A percentile compares a stretch with the other conserved stretches of the same genome.
phyloP scores from a whole-genome alignment of 2,888 invertebrate genomes.

The Heliconius hortense region DNA sequence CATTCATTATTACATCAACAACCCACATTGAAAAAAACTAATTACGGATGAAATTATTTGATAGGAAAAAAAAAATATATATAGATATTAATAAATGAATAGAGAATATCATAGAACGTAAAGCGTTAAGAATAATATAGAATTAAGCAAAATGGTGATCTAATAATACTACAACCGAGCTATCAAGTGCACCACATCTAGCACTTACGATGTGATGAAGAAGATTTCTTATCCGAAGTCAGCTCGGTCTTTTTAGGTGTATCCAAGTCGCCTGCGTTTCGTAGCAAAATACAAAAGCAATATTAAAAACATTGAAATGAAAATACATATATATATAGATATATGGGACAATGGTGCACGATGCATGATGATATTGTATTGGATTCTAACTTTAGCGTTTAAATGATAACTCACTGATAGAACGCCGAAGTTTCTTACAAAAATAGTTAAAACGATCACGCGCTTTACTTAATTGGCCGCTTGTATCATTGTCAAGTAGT shows the following conservation, averaged over 20 bases:
- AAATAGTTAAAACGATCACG: constrained; percentile 74
- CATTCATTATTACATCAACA: background rate
- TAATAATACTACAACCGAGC: constrained; percentile 48
- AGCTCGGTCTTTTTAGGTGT: constrained; percentile 78
- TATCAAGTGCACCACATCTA: constrained; percentile 71
- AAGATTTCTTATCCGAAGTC: constrained; percentile 77
- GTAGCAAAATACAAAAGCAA: constrained; percentile 79
- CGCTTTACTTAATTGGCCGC: constrained; percentile 72
- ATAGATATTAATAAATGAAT: background rate
- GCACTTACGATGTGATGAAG: constrained; percentile 79
- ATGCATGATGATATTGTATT: constrained; percentile 17
- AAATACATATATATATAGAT: constrained; percentile 42
- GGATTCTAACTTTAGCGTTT: background rate
- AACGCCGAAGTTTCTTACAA: constrained; percentile 78
- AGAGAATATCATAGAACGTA: background rate
- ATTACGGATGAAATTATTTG: background rate
- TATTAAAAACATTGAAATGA: constrained; percentile 74
- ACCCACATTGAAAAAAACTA: background rate
- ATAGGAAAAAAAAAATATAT: background rate
- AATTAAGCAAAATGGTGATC: constrained; percentile 35
- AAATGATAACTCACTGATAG: constrained; percentile 72
- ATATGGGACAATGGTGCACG: constrained; percentile 37
- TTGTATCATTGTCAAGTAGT: constrained; percentile 72
- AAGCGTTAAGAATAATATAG: constrained; percentile 28
- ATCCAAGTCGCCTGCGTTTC: constrained; percentile 79